These are phyloP conservation scores for Steatornis caripensis DNA, from an alignment of 2,113 vertebrate genomes.

Conservation along the genomic window DNA sequence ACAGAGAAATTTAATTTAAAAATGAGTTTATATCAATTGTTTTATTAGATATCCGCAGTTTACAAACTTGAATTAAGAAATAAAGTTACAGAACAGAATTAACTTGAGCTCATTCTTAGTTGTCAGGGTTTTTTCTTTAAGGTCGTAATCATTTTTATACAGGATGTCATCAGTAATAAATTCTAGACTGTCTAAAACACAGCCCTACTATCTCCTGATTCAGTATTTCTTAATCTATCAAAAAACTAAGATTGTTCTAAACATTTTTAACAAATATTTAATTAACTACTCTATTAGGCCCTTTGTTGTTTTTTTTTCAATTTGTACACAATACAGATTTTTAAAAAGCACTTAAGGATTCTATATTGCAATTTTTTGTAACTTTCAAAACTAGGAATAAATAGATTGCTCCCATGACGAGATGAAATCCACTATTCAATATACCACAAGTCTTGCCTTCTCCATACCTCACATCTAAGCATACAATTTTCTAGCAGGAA, in stretches of 20 bases:
- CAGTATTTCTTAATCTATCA: constrained; percentile 37
- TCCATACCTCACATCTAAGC: background rate
- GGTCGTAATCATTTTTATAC: constrained; percentile 28
- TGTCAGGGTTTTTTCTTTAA: background rate
- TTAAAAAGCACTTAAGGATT: constrained; percentile 12
- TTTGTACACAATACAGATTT: background rate
- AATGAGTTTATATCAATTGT: background rate
- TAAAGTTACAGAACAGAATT: constrained; percentile 57
- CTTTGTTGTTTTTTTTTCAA: background rate
- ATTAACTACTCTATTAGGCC: background rate
- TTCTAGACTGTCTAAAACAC: constrained; percentile 73
- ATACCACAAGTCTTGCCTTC: background rate
- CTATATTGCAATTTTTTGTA: background rate
- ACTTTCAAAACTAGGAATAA: constrained; percentile 35
- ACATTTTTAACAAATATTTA: constrained; percentile 27
- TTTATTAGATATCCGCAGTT: constrained; percentile 58
- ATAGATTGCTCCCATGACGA: background rate
- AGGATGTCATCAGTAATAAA: constrained; percentile 29
- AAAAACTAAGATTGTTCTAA: constrained; percentile 57
- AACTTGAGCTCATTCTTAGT: constrained; percentile 4
- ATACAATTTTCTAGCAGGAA: background rate
- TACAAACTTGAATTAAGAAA: constrained; percentile 60
- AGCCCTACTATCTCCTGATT: constrained; percentile 39
- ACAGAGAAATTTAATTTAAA: background rate
- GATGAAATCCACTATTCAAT: background rate